Evolutionary conservation across 2,797 vertebrate genomes (phyloP).

Genomic region (Chaetophractus vellerosus): DNA sequence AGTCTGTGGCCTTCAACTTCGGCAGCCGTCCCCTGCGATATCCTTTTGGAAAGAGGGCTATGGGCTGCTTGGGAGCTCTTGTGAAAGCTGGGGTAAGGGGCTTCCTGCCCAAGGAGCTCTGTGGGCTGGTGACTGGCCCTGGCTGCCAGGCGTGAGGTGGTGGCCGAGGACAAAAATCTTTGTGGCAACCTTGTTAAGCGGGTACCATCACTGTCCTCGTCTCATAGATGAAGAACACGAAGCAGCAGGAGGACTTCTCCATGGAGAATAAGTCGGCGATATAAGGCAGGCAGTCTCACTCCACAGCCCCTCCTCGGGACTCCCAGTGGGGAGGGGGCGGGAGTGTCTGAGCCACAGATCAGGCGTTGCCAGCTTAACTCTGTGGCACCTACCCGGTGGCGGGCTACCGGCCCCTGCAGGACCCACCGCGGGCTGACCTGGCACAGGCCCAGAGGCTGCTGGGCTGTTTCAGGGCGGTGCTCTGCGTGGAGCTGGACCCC

Average conservation of each 20-base stretch:
- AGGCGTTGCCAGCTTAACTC: conserved; percentile 89
- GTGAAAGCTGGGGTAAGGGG: background rate
- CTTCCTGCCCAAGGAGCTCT: background rate
- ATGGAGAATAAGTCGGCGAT: background rate
- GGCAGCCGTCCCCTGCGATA: conserved; percentile 98
- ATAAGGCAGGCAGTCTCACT: background rate
- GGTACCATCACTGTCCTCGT: background rate
- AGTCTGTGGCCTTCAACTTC: conserved; percentile 99
- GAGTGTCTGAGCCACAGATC: conserved; percentile 23
- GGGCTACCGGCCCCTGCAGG: conserved; percentile 96
- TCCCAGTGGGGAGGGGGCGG: background rate
- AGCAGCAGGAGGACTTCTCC: background rate
- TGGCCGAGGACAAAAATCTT: background rate
- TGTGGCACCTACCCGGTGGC: conserved; percentile 95
- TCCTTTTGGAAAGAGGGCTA: conserved; percentile 90
- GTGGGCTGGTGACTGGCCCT: background rate
- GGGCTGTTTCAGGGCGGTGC: conserved; percentile 94
- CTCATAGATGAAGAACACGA: background rate
- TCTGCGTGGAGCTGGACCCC: conserved; percentile 92
- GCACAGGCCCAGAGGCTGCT: conserved; percentile 94
- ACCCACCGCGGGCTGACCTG: conserved; percentile 94
- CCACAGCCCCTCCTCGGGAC: background rate
- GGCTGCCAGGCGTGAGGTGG: background rate
- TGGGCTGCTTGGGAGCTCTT: background rate
- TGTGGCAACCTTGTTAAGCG: background rate